Percentiles rank a stretch among this genome's conserved stretches.
Conservation (phyloP, 2,113 vertebrate genomes). For the Cavia aperea region DNA sequence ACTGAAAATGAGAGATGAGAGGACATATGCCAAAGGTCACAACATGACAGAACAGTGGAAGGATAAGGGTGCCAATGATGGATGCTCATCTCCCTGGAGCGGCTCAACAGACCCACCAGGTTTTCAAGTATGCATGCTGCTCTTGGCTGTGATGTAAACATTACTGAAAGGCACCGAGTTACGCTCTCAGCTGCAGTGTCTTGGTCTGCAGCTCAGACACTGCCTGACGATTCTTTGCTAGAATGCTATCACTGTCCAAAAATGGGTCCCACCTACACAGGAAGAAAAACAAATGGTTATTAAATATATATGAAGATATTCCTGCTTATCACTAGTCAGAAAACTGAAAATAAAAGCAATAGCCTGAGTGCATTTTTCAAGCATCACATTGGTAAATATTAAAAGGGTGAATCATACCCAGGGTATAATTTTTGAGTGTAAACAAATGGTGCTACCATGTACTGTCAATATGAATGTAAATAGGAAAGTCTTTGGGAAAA, state of each 20-base stretch:
- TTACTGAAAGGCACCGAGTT: background rate
- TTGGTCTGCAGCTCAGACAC: background rate
- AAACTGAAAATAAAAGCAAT: background rate
- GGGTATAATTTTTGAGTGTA: background rate
- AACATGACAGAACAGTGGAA: background rate
- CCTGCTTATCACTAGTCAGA: background rate
- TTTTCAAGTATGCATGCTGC: background rate
- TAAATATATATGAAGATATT: background rate
- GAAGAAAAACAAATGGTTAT: background rate
- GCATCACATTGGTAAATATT: slow-evolving; percentile 1
- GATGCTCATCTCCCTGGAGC: background rate
- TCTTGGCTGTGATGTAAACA: background rate
- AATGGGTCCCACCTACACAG: background rate
- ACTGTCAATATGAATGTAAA: background rate
- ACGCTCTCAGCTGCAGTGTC: background rate
- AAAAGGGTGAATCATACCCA: background rate
- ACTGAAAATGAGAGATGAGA: background rate
- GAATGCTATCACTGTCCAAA: background rate
- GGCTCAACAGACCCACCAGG: background rate
- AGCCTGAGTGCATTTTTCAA: background rate
- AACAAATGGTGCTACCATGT: background rate
- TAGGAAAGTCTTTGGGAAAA: background rate
- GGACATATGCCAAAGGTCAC: background rate
- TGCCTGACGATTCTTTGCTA: background rate
- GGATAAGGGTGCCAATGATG: background rate